Conservation (phyloP, 1,140 invertebrate species). For the Aphidius ervi region DNA sequence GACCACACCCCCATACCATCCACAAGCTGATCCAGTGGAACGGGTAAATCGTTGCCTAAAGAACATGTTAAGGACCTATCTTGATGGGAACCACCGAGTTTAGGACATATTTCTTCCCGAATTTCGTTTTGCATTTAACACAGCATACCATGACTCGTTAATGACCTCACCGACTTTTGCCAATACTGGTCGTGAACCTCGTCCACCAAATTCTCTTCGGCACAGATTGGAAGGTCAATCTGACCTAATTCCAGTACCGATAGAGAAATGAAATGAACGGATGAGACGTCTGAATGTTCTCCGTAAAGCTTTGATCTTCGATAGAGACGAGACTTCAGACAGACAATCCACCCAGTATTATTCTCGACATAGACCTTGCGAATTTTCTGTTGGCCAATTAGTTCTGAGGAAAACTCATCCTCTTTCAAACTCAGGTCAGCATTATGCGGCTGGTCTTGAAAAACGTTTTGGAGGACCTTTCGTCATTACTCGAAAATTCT, state of each 20-base stretch:
- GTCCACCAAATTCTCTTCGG: neutral
- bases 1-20: slow-evolving; percentile 42
- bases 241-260: neutral
- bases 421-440: slow-evolving; percentile 12
- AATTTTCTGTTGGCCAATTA: slow-evolving; percentile 16
- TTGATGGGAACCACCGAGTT: slow-evolving; percentile 37
- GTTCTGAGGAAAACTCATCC: slow-evolving; percentile 16
- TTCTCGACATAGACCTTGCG: neutral
- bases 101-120: slow-evolving; percentile 39
- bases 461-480: slow-evolving; percentile 19
- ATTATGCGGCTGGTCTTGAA: slow-evolving; percentile 20
- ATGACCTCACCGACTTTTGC: slow-evolving; percentile 42
- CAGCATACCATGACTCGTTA: slow-evolving; percentile 30
- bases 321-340: neutral
- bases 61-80: slow-evolving; percentile 36
- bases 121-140: slow-evolving; percentile 45
- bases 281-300: slow-evolving; percentile 1
- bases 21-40: slow-evolving; percentile 45
- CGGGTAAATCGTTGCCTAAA: slow-evolving; percentile 43
- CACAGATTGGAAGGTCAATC: neutral
- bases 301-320: neutral
- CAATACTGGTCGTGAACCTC: slow-evolving; percentile 30
- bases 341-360: slow-evolving; percentile 11
- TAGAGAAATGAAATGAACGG: neutral
- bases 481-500: neutral